Base-by-base conservation (phyloP, 1,140 invertebrate species). In the Druon quercuslanigerum region DNA sequence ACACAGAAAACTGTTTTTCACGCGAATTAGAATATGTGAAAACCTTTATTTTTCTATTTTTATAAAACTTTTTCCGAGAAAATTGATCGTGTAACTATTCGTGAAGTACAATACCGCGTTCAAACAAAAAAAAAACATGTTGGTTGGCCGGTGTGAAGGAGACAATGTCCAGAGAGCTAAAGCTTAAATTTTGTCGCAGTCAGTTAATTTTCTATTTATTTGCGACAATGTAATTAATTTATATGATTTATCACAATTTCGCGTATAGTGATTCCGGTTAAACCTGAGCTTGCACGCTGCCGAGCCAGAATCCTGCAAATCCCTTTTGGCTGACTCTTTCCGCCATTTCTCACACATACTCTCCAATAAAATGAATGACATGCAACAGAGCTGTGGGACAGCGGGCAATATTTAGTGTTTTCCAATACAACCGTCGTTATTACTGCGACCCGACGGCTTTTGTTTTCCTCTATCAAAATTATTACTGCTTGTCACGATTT, bases 301-400 rank as follows among this genome's bases (percentile, higher is more conserved):
- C 25, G 33, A 33, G 25, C 25, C 60, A 25, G 60, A 46, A 66
- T 66, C 40, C 60, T 40, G 20, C 33, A 66, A 66, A 66, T 25
- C 12, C 60, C 14, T 46, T 16, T 66, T 66, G 60, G 33, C 5
- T n/a, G 12, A 8, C 60, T 66, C 25, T 66, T 66, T 40, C 60
- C 60, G 60, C 60, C 60, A 66, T 66, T 46, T 13, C 60, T 40
- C 60, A 40, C 57, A 33, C 60, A 33, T 74, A 71, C 79, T 82
- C 83, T 84, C 82, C 76, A 86, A 85, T 82, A 83, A 89, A 88
- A 89, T 85, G 88, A 89, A 87, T 85, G 85, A 90, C 85, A 82
- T 82, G 71, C 82, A 88, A 84, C 87, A 77, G 78, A 79, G 80
- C 79, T 82, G 74, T 76, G 77, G 76, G 82, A 80, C 80, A 79